These are phyloP conservation scores for Notothenia coriiceps DNA, from an alignment of 2,113 vertebrate species.

Conservation along the genomic window DNA sequence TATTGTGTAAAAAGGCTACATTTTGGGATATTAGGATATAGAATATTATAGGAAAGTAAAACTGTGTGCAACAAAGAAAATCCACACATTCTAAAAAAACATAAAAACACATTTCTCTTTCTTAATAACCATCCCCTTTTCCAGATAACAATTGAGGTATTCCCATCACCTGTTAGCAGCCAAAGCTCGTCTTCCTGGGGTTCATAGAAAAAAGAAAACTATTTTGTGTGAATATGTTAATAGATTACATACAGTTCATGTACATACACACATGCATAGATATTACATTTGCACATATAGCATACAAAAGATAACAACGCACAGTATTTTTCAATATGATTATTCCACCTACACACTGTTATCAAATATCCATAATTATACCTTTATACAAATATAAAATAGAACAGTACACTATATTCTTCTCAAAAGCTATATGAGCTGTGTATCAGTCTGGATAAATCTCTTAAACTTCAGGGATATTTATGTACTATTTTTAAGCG, in stretches of 20 bases:
- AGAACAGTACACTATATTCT: not conserved
- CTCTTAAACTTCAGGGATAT: not conserved
- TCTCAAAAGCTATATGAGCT: not conserved
- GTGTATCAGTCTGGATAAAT: not conserved
- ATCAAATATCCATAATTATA: not conserved
- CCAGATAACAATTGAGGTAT: not conserved
- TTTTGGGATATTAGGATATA: not conserved
- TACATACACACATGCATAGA: not conserved
- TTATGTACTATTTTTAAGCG: not conserved
- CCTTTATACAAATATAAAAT: not conserved
- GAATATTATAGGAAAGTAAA: too few species aligned
- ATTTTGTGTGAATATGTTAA: not conserved
- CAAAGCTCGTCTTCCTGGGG: not conserved
- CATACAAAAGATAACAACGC: not conserved
- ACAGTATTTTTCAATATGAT: not conserved
- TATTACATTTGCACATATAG: not conserved
- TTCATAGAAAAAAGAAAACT: not conserved
- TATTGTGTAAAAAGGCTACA: not conserved
- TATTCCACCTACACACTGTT: too few species aligned
- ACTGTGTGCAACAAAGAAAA: too few species aligned
- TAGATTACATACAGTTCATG: too few species aligned
- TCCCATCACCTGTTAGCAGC: not conserved
- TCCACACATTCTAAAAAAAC: not conserved
- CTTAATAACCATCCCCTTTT: not conserved
- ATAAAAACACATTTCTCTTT: not conserved